These are phyloP conservation scores for Fukomys damarensis DNA, from an alignment of 2,113 vertebrate species.

Conservation along the genomic window DNA sequence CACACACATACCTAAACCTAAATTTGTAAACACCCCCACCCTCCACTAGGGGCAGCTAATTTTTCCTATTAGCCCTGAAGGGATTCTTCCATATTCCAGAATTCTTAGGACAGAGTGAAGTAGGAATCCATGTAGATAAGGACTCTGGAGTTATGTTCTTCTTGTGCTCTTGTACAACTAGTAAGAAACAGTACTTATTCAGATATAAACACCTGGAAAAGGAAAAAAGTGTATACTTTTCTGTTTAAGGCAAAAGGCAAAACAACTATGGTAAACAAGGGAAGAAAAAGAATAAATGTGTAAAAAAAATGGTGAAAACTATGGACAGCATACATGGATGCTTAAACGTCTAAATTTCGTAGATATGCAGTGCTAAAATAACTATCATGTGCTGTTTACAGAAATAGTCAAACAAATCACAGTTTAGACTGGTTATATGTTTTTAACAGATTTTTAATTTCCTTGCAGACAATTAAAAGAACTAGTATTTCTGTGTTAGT, in stretches of 20 bases:
- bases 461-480: not conserved
- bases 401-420: not conserved
- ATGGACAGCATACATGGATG: not conserved
- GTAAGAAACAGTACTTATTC: not conserved
- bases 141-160: not conserved
- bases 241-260: not conserved
- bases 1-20: not conserved
- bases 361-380: not conserved
- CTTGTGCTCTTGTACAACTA: not conserved
- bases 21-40: not conserved
- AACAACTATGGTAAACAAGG: not conserved
- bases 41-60: not conserved
- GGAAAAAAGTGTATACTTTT: not conserved
- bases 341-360: not conserved
- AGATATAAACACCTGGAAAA: not conserved
- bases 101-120: not conserved
- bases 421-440: not conserved
- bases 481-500: not conserved
- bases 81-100: not conserved
- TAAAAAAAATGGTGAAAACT: not conserved
- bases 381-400: not conserved
- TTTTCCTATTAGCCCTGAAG: not conserved
- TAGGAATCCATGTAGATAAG: not conserved
- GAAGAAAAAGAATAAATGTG: not conserved
- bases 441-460: not conserved